phyloP scores from a whole-genome alignment of 2,797 vertebrate species.

The Myotis daubentonii region DNA sequence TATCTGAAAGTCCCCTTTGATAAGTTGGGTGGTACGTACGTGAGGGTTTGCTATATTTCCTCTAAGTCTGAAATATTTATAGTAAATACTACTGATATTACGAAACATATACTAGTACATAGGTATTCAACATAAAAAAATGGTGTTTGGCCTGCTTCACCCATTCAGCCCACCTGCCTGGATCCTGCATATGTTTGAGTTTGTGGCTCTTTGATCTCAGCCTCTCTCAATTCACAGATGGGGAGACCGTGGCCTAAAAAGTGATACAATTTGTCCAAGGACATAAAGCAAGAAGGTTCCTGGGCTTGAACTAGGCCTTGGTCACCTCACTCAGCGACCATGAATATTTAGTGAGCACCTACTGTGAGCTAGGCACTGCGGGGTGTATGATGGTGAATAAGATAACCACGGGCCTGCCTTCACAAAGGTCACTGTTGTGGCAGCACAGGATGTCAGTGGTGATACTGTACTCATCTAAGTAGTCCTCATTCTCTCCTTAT shows the following conservation, averaged over 20 bases:
- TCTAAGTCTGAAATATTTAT: neutral
- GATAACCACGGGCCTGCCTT: fast-evolving
- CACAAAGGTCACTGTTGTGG: too few relatives aligned
- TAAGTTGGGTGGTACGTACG: neutral
- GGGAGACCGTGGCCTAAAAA: neutral
- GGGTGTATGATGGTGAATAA: neutral
- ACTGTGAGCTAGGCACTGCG: neutral
- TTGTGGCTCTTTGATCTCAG: neutral
- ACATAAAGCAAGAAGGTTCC: neutral
- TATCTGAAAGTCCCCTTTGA: neutral
- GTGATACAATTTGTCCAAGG: neutral
- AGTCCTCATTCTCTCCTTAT: neutral
- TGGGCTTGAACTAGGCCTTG: neutral
- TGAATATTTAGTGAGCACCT: neutral
- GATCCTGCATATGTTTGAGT: neutral
- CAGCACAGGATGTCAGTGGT: neutral
- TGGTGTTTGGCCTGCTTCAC: neutral
- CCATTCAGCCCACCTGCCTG: neutral
- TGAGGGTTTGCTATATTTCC: neutral
- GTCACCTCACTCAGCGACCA: neutral
- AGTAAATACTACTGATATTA: neutral
- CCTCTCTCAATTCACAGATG: neutral
- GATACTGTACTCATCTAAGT: neutral
- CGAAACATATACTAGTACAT: neutral
- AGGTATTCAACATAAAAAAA: neutral